A percentile compares a stretch with the other conserved stretches of the same genome.
These are phyloP conservation scores for Zeuzera pyrina DNA, from an alignment of 2,888 invertebrate genomes.

Conservation along the genomic window DNA sequence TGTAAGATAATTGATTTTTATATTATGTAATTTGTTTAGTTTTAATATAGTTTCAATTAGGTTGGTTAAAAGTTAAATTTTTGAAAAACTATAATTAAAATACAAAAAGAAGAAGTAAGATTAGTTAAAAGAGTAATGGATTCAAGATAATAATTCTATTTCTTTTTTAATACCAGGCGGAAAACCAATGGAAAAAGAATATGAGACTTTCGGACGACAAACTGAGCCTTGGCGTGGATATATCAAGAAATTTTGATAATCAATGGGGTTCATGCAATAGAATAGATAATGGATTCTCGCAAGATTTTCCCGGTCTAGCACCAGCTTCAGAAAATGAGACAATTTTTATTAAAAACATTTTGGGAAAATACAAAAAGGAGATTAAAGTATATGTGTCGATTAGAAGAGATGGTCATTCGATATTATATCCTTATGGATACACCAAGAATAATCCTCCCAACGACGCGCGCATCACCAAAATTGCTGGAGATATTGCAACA, in stretches of 20 bases:
- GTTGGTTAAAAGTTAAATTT: too few relatives aligned
- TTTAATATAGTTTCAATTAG: too few relatives aligned
- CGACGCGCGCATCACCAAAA: slow-evolving; percentile 16
- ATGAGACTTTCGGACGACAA: slow-evolving; percentile 21
- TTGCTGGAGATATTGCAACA: slow-evolving; percentile 32
- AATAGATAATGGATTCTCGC: slow-evolving; percentile 28
- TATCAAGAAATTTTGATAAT: slow-evolving; percentile 48
- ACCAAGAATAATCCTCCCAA: slow-evolving; percentile 21
- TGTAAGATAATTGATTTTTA: too few relatives aligned
- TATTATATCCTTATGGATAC: slow-evolving; percentile 77
- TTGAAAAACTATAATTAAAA: too few relatives aligned
- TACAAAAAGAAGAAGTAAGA: too few relatives aligned
- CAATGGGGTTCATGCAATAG: slow-evolving; percentile 36
- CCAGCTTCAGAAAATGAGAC: slow-evolving; percentile 79
- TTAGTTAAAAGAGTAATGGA: too few relatives aligned
- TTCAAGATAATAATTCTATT: too few relatives aligned
- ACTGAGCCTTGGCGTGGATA: slow-evolving; percentile 43
- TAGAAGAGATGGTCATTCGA: slow-evolving; percentile 78
- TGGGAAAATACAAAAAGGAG: slow-evolving; percentile 56
- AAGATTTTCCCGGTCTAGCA: slow-evolving; percentile 67
- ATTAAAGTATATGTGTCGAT: slow-evolving; percentile 79
- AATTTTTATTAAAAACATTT: slow-evolving; percentile 65
- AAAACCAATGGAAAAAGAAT: slow-evolving; percentile 43
- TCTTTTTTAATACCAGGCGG: too few relatives aligned
- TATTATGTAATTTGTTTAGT: too few relatives aligned